Percentiles rank a stretch among this genome's conserved stretches.
Evolutionary conservation across 2,113 vertebrate genomes (phyloP).

Genomic region (Philantomba maxwellii): DNA sequence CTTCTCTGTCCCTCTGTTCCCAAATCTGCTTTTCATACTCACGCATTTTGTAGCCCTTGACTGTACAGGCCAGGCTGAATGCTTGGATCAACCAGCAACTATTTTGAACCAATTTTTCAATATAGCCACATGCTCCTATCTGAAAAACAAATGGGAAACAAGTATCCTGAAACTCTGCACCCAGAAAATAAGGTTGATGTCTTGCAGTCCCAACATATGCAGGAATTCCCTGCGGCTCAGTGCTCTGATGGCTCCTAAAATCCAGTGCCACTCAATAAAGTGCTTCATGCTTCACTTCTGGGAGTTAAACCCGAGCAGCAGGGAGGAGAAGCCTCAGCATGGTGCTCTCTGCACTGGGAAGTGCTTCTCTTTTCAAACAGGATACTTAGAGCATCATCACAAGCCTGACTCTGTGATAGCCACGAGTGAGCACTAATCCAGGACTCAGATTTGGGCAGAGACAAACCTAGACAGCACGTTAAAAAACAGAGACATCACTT

Average conservation of each 20-base stretch:
- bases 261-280: background rate
- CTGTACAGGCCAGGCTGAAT: constrained; percentile 95
- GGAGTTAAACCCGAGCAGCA: background rate
- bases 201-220: background rate
- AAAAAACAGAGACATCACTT: background rate
- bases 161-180: background rate
- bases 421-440: background rate
- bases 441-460: background rate
- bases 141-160: constrained; percentile 73
- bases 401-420: background rate
- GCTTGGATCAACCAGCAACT: constrained; percentile 96
- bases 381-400: background rate
- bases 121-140: constrained; percentile 98
- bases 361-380: background rate
- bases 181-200: background rate
- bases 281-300: background rate
- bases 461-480: background rate
- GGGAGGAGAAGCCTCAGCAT: background rate
- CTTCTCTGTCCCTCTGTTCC: no score
- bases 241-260: background rate
- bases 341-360: background rate
- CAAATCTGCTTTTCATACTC: constrained; percentile 54
- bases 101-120: constrained; percentile 85
- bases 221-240: background rate
- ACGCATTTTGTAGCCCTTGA: constrained; percentile 91